Base-by-base conservation (phyloP, 2,797 vertebrate genomes). In the Gambusia yucatana region DNA sequence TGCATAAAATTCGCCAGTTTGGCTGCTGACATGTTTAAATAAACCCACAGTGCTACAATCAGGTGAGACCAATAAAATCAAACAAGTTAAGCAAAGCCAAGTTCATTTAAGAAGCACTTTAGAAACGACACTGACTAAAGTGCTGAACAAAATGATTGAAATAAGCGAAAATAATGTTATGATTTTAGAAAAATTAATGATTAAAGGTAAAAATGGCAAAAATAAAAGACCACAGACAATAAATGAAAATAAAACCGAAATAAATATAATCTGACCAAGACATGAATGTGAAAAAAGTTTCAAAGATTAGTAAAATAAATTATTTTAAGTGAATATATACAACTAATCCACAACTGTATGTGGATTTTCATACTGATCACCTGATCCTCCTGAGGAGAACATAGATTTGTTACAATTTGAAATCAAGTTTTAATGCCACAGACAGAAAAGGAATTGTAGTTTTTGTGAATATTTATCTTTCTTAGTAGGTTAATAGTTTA, bases 51-150 rank as follows among this genome's bases (percentile, higher is more conserved):
- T 1, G n/a, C 72, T 28, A 17, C 30, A 83, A 78, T 36, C 52
- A 52, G 73, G 72, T 28, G 69, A 84, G 77, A 79, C 79, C 84
- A 88, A 75, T 85, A 75, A 88, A 85, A 89, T 84, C 77, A 90
- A 89, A 89, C 44, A 78, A 76, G 65, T 59, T 78, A 13, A 57
- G 52, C 25, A n/a, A 57, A 28, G 25, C 52, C 52, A 28, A n/a
- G 25, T 57, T 57, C 3, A 55, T 55, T 57, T 28, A 28, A 1
- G 10, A 57, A 57, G 52, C 52, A 57, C 52, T 57, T 57, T 4
- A 57, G n/a, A 57, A 57, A 57, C 3, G 3, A 10, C 25, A n/a
- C 25, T n/a, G 9, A n/a, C 52, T 25, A 28, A 28, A 57, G 52
- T n/a, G 10, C 25, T 28, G 10, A 57, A 57, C 52, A 28, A 57